A percentile compares a stretch with the other conserved stretches of the same genome.
Conservation (phyloP, 2,888 invertebrate species). For the Venusia cambrica region DNA sequence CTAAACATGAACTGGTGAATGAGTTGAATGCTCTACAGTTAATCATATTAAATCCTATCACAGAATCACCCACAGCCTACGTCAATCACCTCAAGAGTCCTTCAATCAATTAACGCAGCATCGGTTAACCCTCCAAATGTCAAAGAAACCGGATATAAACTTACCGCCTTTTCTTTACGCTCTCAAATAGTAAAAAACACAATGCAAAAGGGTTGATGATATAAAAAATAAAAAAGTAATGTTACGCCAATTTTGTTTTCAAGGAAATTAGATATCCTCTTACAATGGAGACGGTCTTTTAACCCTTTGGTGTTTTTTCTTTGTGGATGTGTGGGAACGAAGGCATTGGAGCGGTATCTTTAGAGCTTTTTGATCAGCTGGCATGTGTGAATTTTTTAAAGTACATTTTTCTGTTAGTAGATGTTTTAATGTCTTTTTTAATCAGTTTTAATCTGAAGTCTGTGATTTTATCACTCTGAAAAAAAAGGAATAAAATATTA, state of each 20-base stretch:
- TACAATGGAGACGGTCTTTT: slow-evolving; percentile 64
- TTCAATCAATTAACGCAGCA: slow-evolving; percentile 76
- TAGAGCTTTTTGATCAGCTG: slow-evolving; percentile 40
- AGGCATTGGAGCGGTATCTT: slow-evolving; percentile 40
- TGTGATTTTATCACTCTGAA: too few species aligned
- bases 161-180: slow-evolving; percentile 81
- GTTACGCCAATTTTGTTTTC: slow-evolving; percentile 80
- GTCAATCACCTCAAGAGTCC: slow-evolving; percentile 49
- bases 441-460: too few species aligned
- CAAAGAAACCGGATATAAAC: slow-evolving; percentile 78
- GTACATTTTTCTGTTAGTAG: slow-evolving; percentile 1
- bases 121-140: slow-evolving; percentile 69
- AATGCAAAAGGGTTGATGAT: slow-evolving; percentile 62
- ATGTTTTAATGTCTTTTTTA: too few species aligned
- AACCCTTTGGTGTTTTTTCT: too few species aligned
- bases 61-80: slow-evolving; percentile 46
- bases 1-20: too few species aligned
- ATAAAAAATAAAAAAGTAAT: slow-evolving; percentile 58
- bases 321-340: slow-evolving; percentile 72
- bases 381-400: slow-evolving; percentile 29
- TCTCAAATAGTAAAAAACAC: slow-evolving; percentile 54
- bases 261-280: slow-evolving; percentile 80
- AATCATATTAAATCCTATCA: slow-evolving; percentile 14
- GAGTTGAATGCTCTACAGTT: too few species aligned
- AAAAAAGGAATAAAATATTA: too few species aligned